These are phyloP conservation scores for Hydrolagus affinis DNA, from an alignment of 2,113 vertebrate species.

Conservation along the genomic window DNA sequence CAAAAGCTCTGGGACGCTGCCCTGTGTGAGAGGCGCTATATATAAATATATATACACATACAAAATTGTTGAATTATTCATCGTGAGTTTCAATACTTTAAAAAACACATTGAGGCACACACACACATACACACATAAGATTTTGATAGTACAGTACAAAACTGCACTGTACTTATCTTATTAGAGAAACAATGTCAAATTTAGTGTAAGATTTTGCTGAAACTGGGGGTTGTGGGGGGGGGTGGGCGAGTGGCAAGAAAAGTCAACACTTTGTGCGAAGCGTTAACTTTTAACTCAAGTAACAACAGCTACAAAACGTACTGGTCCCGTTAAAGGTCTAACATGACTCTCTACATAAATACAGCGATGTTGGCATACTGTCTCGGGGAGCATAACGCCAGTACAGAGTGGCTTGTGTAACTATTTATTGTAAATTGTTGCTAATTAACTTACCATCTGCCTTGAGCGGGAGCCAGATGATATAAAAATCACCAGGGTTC, in stretches of 20 bases:
- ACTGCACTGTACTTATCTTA: too few relatives aligned
- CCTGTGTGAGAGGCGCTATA: too few relatives aligned
- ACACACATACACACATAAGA: background rate
- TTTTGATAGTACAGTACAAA: conserved; percentile 31
- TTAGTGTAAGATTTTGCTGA: conserved; percentile 17
- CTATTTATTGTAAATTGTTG: conserved; percentile 3
- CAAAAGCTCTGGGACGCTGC: too few relatives aligned
- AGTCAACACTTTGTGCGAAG: background rate
- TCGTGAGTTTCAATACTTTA: too few relatives aligned
- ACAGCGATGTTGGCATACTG: background rate
- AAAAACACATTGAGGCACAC: background rate
- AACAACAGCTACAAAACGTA: background rate
- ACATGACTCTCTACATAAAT: background rate
- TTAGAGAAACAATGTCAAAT: background rate
- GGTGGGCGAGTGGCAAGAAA: conserved; percentile 37
- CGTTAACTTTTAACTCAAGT: background rate
- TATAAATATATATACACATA: too few relatives aligned
- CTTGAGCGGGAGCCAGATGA: background rate
- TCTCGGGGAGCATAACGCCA: background rate
- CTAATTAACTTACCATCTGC: background rate
- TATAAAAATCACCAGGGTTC: too few relatives aligned
- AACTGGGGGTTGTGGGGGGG: conserved; percentile 36
- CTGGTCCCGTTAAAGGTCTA: background rate
- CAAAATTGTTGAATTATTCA: too few relatives aligned
- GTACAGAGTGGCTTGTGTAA: too few relatives aligned